phyloP scores from a whole-genome alignment of 2,797 vertebrate genomes.

The Steatocranus sp. region DNA sequence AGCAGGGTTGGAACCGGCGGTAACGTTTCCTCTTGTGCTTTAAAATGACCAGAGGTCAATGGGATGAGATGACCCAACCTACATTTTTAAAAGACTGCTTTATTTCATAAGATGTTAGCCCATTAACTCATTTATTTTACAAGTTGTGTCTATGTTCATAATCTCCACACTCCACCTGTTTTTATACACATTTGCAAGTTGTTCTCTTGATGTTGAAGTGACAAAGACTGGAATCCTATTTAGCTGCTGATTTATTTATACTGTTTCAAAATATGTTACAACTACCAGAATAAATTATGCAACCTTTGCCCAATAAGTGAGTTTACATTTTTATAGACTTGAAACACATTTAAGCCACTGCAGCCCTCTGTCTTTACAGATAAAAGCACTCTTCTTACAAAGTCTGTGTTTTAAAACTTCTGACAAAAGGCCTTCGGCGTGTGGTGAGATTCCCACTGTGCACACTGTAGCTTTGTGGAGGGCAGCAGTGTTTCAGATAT shows the following conservation, averaged over 20 bases:
- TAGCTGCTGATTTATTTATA: neutral
- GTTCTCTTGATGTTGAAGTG: neutral
- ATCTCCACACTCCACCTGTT: neutral
- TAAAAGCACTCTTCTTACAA: neutral
- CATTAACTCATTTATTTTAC: neutral
- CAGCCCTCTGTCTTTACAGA: neutral
- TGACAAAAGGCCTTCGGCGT: neutral
- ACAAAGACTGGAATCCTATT: neutral
- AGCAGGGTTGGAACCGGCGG: neutral
- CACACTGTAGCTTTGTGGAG: neutral
- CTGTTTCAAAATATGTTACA: slow-evolving; percentile 1
- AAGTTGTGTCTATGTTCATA: neutral
- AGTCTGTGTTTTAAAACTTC: neutral
- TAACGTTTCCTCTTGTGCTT: neutral
- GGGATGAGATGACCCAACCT: neutral
- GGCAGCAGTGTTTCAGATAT: neutral
- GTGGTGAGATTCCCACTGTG: neutral
- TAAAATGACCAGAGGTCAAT: neutral
- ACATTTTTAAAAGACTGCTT: neutral
- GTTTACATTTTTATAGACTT: neutral
- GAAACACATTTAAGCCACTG: neutral
- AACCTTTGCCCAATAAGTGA: neutral
- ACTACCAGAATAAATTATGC: neutral
- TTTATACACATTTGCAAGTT: neutral
- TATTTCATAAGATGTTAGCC: neutral